These are phyloP conservation scores for Epinephelus lanceolatus DNA, from an alignment of 2,113 vertebrate genomes.

Conservation along the genomic window DNA sequence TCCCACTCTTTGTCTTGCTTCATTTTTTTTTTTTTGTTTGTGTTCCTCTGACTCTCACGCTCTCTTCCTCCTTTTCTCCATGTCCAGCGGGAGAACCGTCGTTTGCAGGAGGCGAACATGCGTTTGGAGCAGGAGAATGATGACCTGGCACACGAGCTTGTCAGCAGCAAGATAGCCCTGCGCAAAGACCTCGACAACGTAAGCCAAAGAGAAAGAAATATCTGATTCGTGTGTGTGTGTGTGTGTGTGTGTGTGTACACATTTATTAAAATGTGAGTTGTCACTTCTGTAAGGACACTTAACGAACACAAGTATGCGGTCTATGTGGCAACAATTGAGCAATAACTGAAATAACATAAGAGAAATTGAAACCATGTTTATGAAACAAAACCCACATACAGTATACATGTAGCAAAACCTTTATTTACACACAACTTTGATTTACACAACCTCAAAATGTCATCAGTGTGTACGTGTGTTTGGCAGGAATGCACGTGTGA, in stretches of 20 bases:
- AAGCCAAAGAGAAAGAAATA: slow-evolving; percentile 70
- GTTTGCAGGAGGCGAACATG: slow-evolving; percentile 98
- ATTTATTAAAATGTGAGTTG: not conserved
- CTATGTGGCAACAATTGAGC: slow-evolving; percentile 1
- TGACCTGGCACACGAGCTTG: slow-evolving; percentile 97
- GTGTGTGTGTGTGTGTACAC: not conserved
- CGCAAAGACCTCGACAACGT: slow-evolving; percentile 97
- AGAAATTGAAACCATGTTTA: not conserved
- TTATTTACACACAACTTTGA: not conserved
- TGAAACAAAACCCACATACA: not conserved
- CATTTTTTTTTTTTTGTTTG: not conserved
- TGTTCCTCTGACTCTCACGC: not conserved
- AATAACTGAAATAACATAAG: not conserved
- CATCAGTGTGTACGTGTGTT: not conserved
- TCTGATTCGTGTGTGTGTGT: not conserved
- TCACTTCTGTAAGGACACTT: not conserved
- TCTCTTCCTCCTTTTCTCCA: not conserved
- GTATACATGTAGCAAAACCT: not conserved
- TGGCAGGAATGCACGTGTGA: not conserved
- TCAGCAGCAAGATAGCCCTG: slow-evolving; percentile 98
- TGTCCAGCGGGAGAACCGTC: slow-evolving; percentile 93
- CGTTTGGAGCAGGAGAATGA: slow-evolving; percentile 98
- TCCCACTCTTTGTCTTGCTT: not conserved
- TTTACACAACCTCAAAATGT: not conserved
- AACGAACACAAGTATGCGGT: not conserved